These are phyloP conservation scores for Nycticebus coucang DNA, from an alignment of 2,113 vertebrate species.

Conservation along the genomic window DNA sequence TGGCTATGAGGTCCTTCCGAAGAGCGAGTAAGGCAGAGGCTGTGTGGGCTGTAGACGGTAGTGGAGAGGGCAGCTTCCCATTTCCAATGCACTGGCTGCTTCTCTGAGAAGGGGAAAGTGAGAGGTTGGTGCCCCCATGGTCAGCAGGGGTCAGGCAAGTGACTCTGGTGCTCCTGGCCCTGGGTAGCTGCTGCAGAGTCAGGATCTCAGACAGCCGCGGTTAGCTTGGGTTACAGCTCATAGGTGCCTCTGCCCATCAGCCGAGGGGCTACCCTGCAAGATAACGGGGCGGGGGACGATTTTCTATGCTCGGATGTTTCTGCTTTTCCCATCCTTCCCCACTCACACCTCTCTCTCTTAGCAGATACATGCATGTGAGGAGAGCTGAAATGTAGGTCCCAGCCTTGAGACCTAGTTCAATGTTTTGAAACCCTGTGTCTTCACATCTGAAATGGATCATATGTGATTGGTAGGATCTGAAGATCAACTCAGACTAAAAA, in stretches of 20 bases:
- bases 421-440: too few species aligned
- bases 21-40: not conserved
- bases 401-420: accelerated
- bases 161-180: too few species aligned
- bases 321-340: not conserved
- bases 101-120: too few species aligned
- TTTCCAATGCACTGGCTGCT: not conserved
- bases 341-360: not conserved
- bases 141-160: not conserved
- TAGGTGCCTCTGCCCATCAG: not conserved
- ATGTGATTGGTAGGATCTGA: accelerated
- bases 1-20: not conserved
- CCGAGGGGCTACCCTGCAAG: too few species aligned
- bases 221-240: too few species aligned
- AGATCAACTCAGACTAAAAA: not conserved
- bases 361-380: accelerated
- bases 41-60: too few species aligned
- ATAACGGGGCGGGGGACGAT: not conserved
- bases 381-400: accelerated
- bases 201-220: not conserved
- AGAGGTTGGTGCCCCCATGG: too few species aligned
- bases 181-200: not conserved
- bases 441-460: not conserved
- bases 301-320: not conserved
- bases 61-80: not conserved